Percentiles rank a stretch among this genome's conserved stretches.
phyloP scores from a whole-genome alignment of 2,888 invertebrate species.

The Drosophila sordidapex region DNA sequence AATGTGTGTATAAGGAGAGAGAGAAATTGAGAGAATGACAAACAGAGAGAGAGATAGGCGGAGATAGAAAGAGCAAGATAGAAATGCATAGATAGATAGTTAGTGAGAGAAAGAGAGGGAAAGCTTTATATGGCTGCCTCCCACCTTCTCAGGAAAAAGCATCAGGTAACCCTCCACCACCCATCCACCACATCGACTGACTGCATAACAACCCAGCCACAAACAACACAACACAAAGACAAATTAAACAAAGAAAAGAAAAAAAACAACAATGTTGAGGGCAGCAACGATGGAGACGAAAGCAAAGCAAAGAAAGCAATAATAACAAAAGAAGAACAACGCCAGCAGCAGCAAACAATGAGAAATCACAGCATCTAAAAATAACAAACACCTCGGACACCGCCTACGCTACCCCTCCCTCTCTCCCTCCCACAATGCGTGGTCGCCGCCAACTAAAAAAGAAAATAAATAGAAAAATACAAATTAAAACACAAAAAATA shows the following conservation, averaged over 20 bases:
- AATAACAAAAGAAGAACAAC: conserved; percentile 14
- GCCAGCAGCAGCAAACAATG: conserved; percentile 63
- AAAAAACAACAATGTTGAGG: conserved; percentile 34
- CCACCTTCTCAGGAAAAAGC: not conserved
- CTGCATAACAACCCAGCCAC: conserved; percentile 42
- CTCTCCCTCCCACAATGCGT: not conserved
- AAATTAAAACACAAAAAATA: conserved; percentile 14
- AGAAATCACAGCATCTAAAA: conserved; percentile 64
- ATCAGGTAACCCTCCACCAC: not conserved
- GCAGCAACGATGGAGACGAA: conserved; percentile 17
- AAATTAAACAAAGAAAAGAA: conserved; percentile 76
- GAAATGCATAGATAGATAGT: not conserved
- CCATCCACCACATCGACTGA: not conserved
- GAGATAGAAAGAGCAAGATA: not conserved
- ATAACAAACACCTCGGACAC: conserved; percentile 47
- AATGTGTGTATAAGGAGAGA: not conserved
- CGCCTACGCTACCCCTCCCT: conserved; percentile 24
- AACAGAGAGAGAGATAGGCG: not conserved
- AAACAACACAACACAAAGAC: conserved; percentile 59
- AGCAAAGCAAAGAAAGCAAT: conserved; percentile 15
- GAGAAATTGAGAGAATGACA: not conserved
- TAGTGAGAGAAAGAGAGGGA: not conserved
- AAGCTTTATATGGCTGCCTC: not conserved
- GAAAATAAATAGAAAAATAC: conserved; percentile 22
- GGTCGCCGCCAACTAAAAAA: conserved; percentile 32